A percentile compares a stretch with the other conserved stretches of the same genome.
These are phyloP conservation scores for Leucoptera coffeella DNA, from an alignment of 2,888 invertebrate species.

Conservation along the genomic window DNA sequence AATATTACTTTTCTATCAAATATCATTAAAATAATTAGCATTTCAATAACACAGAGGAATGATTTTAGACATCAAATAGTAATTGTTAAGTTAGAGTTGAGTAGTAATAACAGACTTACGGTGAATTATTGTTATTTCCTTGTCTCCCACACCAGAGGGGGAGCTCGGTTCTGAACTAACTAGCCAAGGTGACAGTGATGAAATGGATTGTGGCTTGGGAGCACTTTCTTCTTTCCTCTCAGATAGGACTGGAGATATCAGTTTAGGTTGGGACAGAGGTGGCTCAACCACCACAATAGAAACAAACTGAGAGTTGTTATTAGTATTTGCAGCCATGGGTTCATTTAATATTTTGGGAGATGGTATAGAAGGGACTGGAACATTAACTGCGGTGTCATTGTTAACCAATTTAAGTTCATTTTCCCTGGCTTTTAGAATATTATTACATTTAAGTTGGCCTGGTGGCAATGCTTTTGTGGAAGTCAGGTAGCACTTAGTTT, in stretches of 20 bases:
- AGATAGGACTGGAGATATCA: slow-evolving; percentile 35
- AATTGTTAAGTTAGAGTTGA: slow-evolving; percentile 58
- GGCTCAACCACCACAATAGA: slow-evolving; percentile 46
- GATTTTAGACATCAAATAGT: too few relatives aligned
- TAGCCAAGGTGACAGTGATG: slow-evolving; percentile 76
- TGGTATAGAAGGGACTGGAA: slow-evolving; percentile 37
- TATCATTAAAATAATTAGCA: too few relatives aligned
- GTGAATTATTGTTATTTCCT: slow-evolving; percentile 64
- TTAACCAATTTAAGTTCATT: slow-evolving; percentile 42
- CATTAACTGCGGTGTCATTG: slow-evolving; percentile 33
- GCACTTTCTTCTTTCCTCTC: slow-evolving; percentile 44
- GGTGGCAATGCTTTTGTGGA: slow-evolving; percentile 73
- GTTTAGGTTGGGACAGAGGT: slow-evolving; percentile 24
- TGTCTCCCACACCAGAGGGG: slow-evolving; percentile 55
- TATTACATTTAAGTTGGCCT: slow-evolving; percentile 88
- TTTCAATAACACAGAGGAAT: too few relatives aligned
- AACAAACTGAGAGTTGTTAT: slow-evolving; percentile 42
- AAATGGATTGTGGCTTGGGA: slow-evolving; percentile 54
- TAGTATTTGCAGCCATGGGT: slow-evolving; percentile 27
- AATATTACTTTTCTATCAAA: too few relatives aligned
- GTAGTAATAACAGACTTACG: slow-evolving; percentile 85
- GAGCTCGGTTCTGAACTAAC: slow-evolving; percentile 70
- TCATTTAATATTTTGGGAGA: slow-evolving; percentile 51
- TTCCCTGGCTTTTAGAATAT: slow-evolving; percentile 76
- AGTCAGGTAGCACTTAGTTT: slow-evolving; percentile 57